Evolutionary conservation across 2,113 vertebrate species (phyloP).

Genomic region (Lamprotornis superbus): DNA sequence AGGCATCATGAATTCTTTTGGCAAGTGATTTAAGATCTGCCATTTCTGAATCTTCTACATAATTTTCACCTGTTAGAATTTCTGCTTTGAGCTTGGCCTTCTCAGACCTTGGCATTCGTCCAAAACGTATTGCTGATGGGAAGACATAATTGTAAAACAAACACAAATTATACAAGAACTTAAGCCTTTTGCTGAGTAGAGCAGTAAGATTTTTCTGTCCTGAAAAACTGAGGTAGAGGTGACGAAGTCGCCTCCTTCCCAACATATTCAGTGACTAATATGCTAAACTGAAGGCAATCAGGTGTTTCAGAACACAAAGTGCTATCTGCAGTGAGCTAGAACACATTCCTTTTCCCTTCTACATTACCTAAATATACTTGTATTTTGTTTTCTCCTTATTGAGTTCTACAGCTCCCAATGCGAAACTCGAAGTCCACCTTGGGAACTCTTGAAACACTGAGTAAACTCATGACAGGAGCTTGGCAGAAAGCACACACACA

Average conservation of each 20-base stretch:
- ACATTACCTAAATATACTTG: not conserved
- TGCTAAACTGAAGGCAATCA: not conserved
- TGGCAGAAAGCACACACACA: not conserved
- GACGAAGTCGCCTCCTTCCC: not conserved
- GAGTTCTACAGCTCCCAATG: not conserved
- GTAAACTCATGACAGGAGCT: not conserved
- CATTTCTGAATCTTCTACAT: constrained; percentile 79
- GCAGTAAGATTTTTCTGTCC: not conserved
- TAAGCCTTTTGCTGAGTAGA: not conserved
- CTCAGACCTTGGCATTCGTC: constrained; percentile 96
- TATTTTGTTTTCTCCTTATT: not conserved
- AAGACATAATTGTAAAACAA: not conserved
- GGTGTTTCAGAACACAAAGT: not conserved
- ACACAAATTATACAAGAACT: not conserved
- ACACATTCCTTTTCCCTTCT: not conserved
- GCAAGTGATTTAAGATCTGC: constrained; percentile 93
- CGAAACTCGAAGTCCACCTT: not conserved
- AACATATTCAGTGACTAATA: not conserved
- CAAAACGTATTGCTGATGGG: constrained; percentile 91
- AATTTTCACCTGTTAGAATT: constrained; percentile 85
- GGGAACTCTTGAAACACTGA: not conserved
- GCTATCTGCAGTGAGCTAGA: not conserved
- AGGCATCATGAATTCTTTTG: constrained; percentile 92
- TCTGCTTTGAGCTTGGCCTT: constrained; percentile 96
- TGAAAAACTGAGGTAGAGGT: not conserved